Evolutionary conservation across 2,888 invertebrate genomes (phyloP).

Genomic region (Neuroscelio doddi): DNA sequence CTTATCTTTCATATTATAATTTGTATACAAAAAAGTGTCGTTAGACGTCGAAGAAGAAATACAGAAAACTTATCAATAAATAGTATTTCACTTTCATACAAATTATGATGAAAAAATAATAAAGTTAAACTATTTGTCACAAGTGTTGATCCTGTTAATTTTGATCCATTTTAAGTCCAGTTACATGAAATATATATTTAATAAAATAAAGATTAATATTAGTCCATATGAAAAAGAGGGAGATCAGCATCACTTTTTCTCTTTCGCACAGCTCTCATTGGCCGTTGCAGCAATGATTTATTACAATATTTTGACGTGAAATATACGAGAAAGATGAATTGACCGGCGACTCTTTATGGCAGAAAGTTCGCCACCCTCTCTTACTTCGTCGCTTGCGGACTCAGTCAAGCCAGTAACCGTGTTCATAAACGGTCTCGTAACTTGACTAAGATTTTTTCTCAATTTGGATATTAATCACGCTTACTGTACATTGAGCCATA

Average conservation of each 20-base stretch:
- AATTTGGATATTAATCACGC: constrained; percentile 57
- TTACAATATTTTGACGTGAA: constrained; percentile 71
- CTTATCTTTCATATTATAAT: constrained; percentile 24
- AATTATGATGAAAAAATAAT: constrained; percentile 19
- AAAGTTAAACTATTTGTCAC: constrained; percentile 35
- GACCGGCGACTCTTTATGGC: constrained; percentile 66
- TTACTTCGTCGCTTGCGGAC: constrained; percentile 31
- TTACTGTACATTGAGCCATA: constrained; percentile 37
- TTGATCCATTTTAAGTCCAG: constrained; percentile 35
- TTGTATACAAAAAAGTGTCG: not conserved
- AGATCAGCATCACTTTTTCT: constrained; percentile 48
- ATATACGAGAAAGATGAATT: constrained; percentile 69
- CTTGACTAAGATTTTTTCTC: constrained; percentile 52
- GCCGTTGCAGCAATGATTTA: constrained; percentile 65
- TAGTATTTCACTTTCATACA: too few species aligned
- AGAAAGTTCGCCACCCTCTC: constrained; percentile 63
- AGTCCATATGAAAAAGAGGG: constrained; percentile 51
- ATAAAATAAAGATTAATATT: constrained; percentile 67
- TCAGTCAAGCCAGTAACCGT: constrained; percentile 36
- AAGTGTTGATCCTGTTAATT: constrained; percentile 42
- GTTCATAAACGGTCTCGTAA: constrained; percentile 46
- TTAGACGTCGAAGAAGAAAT: too few species aligned
- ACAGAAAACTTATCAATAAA: too few species aligned
- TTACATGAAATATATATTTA: constrained; percentile 51
- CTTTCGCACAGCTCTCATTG: constrained; percentile 40